phyloP scores from a whole-genome alignment of 1,140 invertebrate genomes.

The Lineus longissimus region DNA sequence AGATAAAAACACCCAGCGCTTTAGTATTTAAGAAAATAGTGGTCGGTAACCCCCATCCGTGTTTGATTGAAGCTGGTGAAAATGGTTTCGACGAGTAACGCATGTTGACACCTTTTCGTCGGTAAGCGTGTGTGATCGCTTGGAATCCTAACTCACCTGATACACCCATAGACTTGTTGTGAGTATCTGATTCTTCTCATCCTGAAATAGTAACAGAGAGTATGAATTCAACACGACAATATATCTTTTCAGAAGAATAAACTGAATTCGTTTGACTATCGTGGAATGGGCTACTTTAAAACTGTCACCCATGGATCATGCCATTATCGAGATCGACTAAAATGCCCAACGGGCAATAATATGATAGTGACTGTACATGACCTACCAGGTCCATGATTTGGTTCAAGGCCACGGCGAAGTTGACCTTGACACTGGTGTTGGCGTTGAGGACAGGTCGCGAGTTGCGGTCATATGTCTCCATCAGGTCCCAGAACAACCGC shows the following conservation, averaged over 20 bases:
- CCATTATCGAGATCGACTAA: neutral
- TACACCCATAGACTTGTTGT: slow-evolving; percentile 11
- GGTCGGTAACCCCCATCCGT: no score
- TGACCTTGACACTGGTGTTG: neutral
- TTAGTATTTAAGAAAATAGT: no score
- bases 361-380: no score
- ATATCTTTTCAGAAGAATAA: no score
- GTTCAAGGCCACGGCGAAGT: neutral
- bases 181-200: slow-evolving; percentile 17
- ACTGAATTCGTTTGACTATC: no score
- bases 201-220: slow-evolving; percentile 3
- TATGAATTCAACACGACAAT: neutral
- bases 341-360: neutral
- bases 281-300: no score
- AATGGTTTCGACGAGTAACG: no score
- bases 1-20: no score
- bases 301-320: no score
- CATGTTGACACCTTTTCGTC: no score
- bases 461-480: neutral
- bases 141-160: neutral
- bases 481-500: neutral
- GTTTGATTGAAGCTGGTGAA: no score
- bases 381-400: slow-evolving; percentile 12
- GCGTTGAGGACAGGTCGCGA: slow-evolving; percentile 7
- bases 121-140: no score